phyloP scores from a whole-genome alignment of 1,140 invertebrate genomes.

The Hyposmocoma kahamanoa region DNA sequence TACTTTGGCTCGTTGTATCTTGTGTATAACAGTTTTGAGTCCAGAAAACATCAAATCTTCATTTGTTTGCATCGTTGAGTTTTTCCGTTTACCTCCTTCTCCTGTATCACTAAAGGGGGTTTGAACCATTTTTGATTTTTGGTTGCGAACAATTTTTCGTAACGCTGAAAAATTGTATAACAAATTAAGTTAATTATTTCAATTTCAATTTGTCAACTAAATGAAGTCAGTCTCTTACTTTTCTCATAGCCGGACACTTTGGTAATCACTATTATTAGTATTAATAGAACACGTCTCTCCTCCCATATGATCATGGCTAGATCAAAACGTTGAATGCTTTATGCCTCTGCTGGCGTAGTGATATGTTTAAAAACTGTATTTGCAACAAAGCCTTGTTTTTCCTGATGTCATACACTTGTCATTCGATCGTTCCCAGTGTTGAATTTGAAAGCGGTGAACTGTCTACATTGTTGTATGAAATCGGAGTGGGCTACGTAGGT shows the following conservation, averaged over 20 bases:
- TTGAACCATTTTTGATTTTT: conserved; percentile 58
- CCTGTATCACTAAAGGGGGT: conserved; percentile 37
- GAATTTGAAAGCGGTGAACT: too few relatives aligned
- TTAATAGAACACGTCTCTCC: not conserved
- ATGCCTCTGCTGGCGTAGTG: not conserved
- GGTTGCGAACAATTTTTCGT: conserved; percentile 53
- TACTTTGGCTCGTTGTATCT: conserved; percentile 35
- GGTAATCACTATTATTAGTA: not conserved
- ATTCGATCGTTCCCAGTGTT: too few relatives aligned
- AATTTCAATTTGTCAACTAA: not conserved
- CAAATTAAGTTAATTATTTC: not conserved
- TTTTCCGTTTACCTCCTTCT: conserved; percentile 15
- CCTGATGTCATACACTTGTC: not conserved
- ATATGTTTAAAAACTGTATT: conserved; percentile 23
- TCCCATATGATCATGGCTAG: too few relatives aligned
- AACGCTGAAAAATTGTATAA: conserved; percentile 33
- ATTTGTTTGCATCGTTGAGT: conserved; percentile 9
- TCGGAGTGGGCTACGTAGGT: too few relatives aligned
- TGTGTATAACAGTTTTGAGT: conserved; percentile 36
- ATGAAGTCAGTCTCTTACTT: not conserved
- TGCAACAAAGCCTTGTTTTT: conserved; percentile 26
- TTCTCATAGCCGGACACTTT: not conserved
- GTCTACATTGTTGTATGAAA: too few relatives aligned
- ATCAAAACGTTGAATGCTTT: too few relatives aligned
- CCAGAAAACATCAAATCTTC: conserved; percentile 25